Evolutionary conservation across 92 coral and sea anemone species (phyloP), one percentile per base, ranked within the genome.

Genomic region (Porites lobata): DNA sequence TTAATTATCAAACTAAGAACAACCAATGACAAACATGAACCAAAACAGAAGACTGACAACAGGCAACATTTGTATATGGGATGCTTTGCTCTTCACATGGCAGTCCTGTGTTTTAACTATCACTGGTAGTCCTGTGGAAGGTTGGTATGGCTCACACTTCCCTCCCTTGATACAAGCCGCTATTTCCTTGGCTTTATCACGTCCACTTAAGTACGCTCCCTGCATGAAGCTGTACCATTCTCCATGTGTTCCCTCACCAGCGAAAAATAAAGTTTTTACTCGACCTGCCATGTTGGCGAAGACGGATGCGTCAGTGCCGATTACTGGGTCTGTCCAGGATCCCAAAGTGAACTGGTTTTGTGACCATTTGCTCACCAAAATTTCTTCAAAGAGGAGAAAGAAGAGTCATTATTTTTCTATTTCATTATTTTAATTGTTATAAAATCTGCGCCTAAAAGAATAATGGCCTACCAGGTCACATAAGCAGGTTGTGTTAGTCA

Each of bases 261-360:
- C 88, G 52, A 85, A 85, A 61, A 75, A 76, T 26, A 85, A 52
- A 9, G 69, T 72, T 38, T 64, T 50, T 29, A 85, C 65, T 19
- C 82, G 75, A 75, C 88, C 81, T 6, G 81, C 88, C 70, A 85
- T 57, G 67, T 85, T 85, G 24, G 8, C 82, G 26, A 76, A 76
- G 29, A 75, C 88, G 12, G 29, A 52, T n/a, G 82, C 15, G 14
- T 72, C 78, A 11, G 88, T 85, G 13, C 88, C 88, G 72, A 85
- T 78, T 52, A 85, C 88, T 17, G 88, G 88, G 58, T 85, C 65
- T 47, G 88, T 75, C 59, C 78, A 85, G 63, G 88, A 75, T 1
- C 88, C 88, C n/a, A 72, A 47, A 19, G 78, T 63, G 15, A 50
- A 85, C 13, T 68, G 88, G 72, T 85, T 85, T 51, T 85, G 82